Base-by-base conservation (phyloP, 2,113 vertebrate genomes). In the Notarius quadriscutis region DNA sequence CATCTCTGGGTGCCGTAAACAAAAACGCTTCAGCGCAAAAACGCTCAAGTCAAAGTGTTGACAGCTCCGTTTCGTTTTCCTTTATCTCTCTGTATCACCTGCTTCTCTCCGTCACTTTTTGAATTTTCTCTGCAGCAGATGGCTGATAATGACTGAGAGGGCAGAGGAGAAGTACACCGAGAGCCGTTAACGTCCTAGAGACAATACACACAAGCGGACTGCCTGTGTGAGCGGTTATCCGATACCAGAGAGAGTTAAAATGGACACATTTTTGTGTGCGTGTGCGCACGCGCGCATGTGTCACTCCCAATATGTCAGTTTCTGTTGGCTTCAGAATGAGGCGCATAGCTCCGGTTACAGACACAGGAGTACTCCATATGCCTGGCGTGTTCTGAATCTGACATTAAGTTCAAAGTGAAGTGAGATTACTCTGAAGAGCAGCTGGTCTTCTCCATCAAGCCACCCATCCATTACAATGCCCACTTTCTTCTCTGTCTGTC, bases 191-290 rank as follows among this genome's bases (percentile, higher is more conserved):
- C 9, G n/a, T 27, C 18, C 63, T 34, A 25, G 69, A 50, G 69
- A 84, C 83, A 84, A 84, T 58, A 20, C 53, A 75, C 27, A 81
- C 79, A 60, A 86, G 72, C 72, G n/a, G 67, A 62, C 48, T 55
- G 58, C 4, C 17, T 85, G 85, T 83, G 22, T 80, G 78, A 87
- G 51, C 11, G n/a, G 86, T 80, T 65, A 83, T 34, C 57, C 18
- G 60, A 90, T 62, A 79, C 80, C 71, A 60, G 5, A 80, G 51
- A 84, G 34, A 71, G 67, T 81, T 75, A 88, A 87, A 67, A 84
- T 3, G 65, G 8, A 50, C 57, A 77, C 9, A 4, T 74, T 57
- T 5, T 20, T 84, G 50, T 71, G 12, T 63, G 81, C 53, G 34
- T 84, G 50, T 72, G 77, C 27, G 63, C 69, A 20, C 41, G 30